These are phyloP conservation scores for Drosophila anomalata DNA, from an alignment of 2,888 invertebrate genomes.

Conservation along the genomic window DNA sequence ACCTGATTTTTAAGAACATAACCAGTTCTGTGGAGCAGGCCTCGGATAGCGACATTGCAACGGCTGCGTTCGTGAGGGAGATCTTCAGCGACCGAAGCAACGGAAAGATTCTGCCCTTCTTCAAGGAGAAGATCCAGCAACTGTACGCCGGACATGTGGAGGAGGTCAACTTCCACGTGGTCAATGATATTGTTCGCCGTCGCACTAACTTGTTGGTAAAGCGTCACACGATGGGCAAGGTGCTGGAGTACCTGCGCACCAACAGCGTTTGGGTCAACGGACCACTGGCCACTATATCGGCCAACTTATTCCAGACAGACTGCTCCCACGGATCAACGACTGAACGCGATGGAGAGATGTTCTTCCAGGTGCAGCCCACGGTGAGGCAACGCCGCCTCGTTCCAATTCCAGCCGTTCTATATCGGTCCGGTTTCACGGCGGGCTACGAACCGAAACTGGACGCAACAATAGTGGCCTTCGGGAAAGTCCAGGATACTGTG, in stretches of 20 bases:
- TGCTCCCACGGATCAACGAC: constrained; percentile 90
- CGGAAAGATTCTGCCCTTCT: constrained; percentile 92
- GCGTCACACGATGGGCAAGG: constrained; percentile 90
- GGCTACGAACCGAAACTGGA: constrained; percentile 94
- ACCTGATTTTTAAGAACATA: constrained; percentile 93
- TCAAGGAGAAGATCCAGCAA: constrained; percentile 93
- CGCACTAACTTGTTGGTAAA: constrained; percentile 92
- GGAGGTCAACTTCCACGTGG: constrained; percentile 92
- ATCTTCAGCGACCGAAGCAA: constrained; percentile 92
- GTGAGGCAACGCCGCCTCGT: constrained; percentile 91
- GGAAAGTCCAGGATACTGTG: constrained; percentile 88
- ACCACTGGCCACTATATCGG: constrained; percentile 91
- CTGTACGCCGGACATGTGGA: constrained; percentile 94
- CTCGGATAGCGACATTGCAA: constrained; percentile 89
- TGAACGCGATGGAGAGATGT: constrained; percentile 93
- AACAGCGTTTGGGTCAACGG: constrained; percentile 89
- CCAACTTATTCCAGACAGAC: constrained; percentile 93
- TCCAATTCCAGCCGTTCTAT: constrained; percentile 93
- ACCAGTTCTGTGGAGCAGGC: constrained; percentile 91
- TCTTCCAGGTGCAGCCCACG: constrained; percentile 92
- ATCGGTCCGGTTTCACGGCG: constrained; percentile 90
- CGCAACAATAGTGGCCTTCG: constrained; percentile 92
- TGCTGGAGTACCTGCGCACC: constrained; percentile 90
- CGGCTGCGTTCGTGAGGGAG: constrained; percentile 92
- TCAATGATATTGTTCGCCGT: constrained; percentile 92